phyloP scores from a whole-genome alignment of 2,797 vertebrate genomes.

The Heterohyrax brucei region DNA sequence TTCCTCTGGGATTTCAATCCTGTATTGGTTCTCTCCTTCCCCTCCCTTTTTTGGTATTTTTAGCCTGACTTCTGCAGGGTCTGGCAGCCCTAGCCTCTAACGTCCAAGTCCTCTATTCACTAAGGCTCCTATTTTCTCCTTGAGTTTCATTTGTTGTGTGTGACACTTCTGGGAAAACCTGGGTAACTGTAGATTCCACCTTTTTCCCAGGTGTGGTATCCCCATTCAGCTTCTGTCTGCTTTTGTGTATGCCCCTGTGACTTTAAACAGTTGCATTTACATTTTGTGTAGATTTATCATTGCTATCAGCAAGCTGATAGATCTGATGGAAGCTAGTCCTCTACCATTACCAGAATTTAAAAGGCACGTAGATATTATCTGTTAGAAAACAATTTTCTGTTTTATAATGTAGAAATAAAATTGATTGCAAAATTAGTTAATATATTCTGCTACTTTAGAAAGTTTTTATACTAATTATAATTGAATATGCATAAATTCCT shows the following conservation, averaged over 20 bases:
- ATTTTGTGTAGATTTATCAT: background rate
- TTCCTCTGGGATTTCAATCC: background rate
- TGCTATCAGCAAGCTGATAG: background rate
- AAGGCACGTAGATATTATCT: background rate
- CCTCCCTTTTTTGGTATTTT: background rate
- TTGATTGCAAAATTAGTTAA: background rate
- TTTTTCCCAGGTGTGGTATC: fast-evolving
- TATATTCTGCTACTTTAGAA: background rate
- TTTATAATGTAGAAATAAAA: background rate
- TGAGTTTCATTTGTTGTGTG: fast-evolving
- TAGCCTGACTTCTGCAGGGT: background rate
- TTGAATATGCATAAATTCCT: background rate
- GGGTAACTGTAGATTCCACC: fast-evolving
- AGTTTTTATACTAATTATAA: background rate
- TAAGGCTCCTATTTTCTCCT: fast-evolving
- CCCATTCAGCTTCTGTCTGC: background rate
- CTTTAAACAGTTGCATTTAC: background rate
- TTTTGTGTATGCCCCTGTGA: background rate
- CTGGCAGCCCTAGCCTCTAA: background rate
- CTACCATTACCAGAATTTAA: background rate
- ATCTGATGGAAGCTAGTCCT: background rate
- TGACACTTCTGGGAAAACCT: fast-evolving
- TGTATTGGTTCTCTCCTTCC: background rate
- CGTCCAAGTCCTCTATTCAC: fast-evolving
- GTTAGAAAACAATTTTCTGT: background rate